Percentiles rank a stretch among this genome's conserved stretches.
These are phyloP conservation scores for Linyphia triangularis DNA, from an alignment of 2,888 invertebrate species.

Conservation along the genomic window DNA sequence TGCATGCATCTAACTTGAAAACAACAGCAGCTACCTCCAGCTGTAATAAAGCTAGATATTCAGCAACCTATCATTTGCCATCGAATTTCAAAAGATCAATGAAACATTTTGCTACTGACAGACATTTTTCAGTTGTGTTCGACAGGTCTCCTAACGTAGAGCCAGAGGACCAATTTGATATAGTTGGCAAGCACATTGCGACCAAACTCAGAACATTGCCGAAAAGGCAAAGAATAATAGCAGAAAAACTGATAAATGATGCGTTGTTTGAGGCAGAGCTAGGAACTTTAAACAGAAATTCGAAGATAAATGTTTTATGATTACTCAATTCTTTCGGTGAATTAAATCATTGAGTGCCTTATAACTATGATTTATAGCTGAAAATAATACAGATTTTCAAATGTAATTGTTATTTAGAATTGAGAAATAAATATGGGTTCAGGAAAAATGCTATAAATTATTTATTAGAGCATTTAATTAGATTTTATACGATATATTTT, in stretches of 20 bases:
- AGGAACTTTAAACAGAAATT: not conserved
- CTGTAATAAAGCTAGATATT: not conserved
- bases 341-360: too few species aligned
- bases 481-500: too few species aligned
- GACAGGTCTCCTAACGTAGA: not conserved
- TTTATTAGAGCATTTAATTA: too few species aligned
- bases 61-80: not conserved
- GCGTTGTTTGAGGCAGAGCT: not conserved
- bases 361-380: too few species aligned
- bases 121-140: not conserved
- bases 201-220: not conserved
- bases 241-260: not conserved
- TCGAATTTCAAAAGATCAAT: not conserved
- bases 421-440: too few species aligned
- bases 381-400: too few species aligned
- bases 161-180: not conserved
- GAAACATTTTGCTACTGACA: not conserved
- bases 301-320: not conserved
- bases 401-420: too few species aligned
- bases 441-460: too few species aligned
- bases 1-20: not conserved
- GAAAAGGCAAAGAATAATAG: not conserved
- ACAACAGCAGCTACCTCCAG: not conserved
- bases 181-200: not conserved
- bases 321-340: too few species aligned